Evolutionary conservation across 2,888 invertebrate species (phyloP).

Genomic region (Mactromeris polynyma): DNA sequence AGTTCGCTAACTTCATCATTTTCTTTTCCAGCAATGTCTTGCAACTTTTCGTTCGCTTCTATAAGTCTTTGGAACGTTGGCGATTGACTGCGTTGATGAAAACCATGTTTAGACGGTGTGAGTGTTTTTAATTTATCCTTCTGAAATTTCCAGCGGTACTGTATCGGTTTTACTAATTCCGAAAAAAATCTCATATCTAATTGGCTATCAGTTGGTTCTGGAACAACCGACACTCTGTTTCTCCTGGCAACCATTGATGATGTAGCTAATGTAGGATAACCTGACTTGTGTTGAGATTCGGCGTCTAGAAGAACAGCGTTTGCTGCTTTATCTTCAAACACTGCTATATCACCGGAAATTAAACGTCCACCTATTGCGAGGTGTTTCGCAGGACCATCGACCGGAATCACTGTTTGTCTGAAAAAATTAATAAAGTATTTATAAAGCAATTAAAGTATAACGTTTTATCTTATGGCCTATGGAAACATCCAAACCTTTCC

Average conservation of each 20-base stretch:
- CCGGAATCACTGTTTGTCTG: conserved; percentile 62
- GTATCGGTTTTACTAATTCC: conserved; percentile 75
- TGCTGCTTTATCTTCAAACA: conserved; percentile 65
- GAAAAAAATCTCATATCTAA: conserved; percentile 72
- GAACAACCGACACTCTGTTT: conserved; percentile 30
- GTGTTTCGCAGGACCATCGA: conserved; percentile 60
- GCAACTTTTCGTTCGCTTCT: conserved; percentile 75
- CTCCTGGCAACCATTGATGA: conserved; percentile 59
- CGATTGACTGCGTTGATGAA: conserved; percentile 77
- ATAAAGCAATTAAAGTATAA: not conserved
- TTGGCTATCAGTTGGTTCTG: conserved; percentile 50
- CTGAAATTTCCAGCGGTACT: conserved; percentile 70
- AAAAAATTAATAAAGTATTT: conserved; percentile 29
- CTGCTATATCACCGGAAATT: conserved; percentile 40
- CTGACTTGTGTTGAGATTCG: conserved; percentile 63
- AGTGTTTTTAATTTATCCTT: conserved; percentile 71
- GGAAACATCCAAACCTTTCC: too few species aligned
- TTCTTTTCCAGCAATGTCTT: conserved; percentile 58
- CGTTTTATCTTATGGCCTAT: too few species aligned
- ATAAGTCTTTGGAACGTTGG: conserved; percentile 79
- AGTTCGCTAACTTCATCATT: not conserved
- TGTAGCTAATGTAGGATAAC: conserved; percentile 67
- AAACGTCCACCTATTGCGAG: conserved; percentile 50
- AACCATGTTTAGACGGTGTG: conserved; percentile 79
- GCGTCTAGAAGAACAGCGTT: conserved; percentile 65